Evolutionary conservation across 2,797 vertebrate genomes (phyloP).

Genomic region (Erethizon dorsatum): DNA sequence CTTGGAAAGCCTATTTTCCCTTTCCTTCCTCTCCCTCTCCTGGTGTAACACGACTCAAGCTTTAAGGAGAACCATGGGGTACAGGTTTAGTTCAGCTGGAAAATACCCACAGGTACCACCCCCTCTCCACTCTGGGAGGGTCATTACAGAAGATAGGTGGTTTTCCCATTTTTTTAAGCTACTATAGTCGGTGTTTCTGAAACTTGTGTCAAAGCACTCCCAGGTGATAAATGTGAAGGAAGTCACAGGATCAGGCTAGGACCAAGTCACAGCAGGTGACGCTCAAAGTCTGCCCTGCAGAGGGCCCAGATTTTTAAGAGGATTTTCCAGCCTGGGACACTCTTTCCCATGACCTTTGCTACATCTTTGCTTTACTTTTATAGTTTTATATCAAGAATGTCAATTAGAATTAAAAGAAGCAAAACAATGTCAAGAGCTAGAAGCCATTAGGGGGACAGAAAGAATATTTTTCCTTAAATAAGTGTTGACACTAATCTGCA

Average conservation of each 20-base stretch:
- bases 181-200: not conserved
- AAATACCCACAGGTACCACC: fast-evolving
- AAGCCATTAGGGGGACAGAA: not conserved
- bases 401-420: not conserved
- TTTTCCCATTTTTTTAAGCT: too few relatives aligned
- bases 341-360: not conserved
- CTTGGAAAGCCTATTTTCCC: not conserved
- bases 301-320: fast-evolving
- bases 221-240: fast-evolving
- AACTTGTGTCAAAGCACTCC: fast-evolving
- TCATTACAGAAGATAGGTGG: not conserved
- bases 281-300: not conserved
- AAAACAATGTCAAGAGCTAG: not conserved
- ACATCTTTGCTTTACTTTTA: not conserved
- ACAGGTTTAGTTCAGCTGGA: too few relatives aligned
- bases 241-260: fast-evolving
- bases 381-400: conserved; percentile 27
- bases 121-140: fast-evolving
- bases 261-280: fast-evolving
- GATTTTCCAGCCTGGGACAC: not conserved
- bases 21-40: not conserved
- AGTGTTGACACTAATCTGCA: not conserved
- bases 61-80: not conserved
- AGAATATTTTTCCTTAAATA: conserved; percentile 9
- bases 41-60: not conserved